Conservation (phyloP, 1,140 invertebrate species). For the Leptonema lineaticorne region DNA sequence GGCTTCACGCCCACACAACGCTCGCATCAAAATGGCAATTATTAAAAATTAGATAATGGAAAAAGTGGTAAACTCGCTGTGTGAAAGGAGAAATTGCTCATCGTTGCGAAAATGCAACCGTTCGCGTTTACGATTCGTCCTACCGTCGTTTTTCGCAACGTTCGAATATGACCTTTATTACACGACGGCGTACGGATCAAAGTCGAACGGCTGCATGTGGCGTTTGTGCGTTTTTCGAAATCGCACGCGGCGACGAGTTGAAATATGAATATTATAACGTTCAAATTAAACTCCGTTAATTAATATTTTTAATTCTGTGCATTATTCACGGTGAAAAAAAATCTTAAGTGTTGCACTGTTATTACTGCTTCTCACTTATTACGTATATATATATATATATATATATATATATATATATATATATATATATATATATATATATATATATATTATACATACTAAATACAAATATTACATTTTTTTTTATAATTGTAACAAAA, state of each 20-base stretch:
- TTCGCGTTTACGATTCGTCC: slow-evolving; percentile 15
- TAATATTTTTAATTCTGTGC: slow-evolving; percentile 25
- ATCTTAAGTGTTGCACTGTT: too few relatives aligned
- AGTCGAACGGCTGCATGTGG: neutral
- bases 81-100: slow-evolving; percentile 40
- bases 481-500: too few relatives aligned
- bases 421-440: too few relatives aligned
- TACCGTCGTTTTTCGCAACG: neutral
- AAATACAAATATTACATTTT: too few relatives aligned
- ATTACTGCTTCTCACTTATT: too few relatives aligned
- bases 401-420: too few relatives aligned
- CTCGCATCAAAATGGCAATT: slow-evolving; percentile 41
- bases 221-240: neutral
- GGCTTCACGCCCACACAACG: slow-evolving; percentile 29
- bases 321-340: neutral
- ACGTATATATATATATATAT: too few relatives aligned
- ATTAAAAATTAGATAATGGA: slow-evolving; percentile 42
- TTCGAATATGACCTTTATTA: neutral
- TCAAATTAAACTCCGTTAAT: slow-evolving; percentile 24
- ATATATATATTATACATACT: too few relatives aligned
- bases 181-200: neutral
- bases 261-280: slow-evolving; percentile 9
- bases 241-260: neutral
- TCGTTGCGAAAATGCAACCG: slow-evolving; percentile 35
- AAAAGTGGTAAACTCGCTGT: slow-evolving; percentile 37